phyloP scores from a whole-genome alignment of 2,113 vertebrate genomes.

The Guaruba guarouba region DNA sequence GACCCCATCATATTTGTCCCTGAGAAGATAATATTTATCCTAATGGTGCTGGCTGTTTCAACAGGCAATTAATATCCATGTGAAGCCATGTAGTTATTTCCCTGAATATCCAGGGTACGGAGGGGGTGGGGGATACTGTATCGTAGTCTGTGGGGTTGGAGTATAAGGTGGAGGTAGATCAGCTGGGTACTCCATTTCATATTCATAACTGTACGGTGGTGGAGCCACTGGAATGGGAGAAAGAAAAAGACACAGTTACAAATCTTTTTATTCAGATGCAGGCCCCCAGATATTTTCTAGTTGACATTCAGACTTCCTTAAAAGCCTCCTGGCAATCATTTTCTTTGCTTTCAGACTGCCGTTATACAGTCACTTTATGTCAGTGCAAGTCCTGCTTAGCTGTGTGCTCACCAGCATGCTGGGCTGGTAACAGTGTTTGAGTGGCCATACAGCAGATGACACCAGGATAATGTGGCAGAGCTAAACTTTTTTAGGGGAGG shows the following conservation, averaged over 20 bases:
- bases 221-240: slow-evolving; percentile 77
- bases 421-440: not conserved
- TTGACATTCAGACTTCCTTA: not conserved
- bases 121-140: slow-evolving; percentile 81
- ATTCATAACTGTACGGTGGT: slow-evolving; percentile 84
- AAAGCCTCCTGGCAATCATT: not conserved
- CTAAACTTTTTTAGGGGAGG: not conserved
- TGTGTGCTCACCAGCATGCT: not conserved
- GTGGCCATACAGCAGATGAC: not conserved
- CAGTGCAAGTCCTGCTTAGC: not conserved
- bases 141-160: slow-evolving; percentile 70
- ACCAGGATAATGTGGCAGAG: not conserved
- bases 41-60: not conserved
- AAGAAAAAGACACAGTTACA: not conserved
- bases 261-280: not conserved
- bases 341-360: not conserved
- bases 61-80: not conserved
- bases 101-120: slow-evolving; percentile 84
- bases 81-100: slow-evolving; percentile 69
- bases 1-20: not conserved
- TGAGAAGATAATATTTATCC: not conserved
- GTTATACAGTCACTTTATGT: not conserved
- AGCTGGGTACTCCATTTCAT: slow-evolving; percentile 81
- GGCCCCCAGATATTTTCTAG: not conserved
- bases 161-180: slow-evolving; percentile 87